Evolutionary conservation across 2,888 invertebrate species (phyloP).

Genomic region (Pachycephus smyrnensis): DNA sequence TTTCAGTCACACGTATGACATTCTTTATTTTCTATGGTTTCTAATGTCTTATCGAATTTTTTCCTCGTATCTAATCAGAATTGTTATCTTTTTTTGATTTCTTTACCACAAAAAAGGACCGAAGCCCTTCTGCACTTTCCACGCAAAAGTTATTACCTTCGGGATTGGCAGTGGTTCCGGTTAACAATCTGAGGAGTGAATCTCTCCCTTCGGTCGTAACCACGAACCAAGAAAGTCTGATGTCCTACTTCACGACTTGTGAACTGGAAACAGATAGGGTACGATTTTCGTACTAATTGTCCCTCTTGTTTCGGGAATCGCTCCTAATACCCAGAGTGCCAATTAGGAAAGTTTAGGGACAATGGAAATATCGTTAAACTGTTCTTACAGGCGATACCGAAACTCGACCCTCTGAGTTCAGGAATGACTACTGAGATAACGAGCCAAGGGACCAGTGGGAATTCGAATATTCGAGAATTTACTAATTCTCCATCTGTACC

Average conservation of each 20-base stretch:
- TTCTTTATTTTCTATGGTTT: neutral
- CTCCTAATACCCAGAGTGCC: constrained; percentile 11
- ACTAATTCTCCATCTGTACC: neutral
- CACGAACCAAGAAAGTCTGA: constrained; percentile 8
- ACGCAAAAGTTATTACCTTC: neutral
- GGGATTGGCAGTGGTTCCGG: neutral
- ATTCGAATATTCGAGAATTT: neutral
- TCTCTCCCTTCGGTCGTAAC: constrained; percentile 13
- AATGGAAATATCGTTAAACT: constrained; percentile 13
- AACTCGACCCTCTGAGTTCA: neutral
- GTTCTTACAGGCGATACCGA: neutral
- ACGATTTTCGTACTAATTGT: constrained; percentile 5
- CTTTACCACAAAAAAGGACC: neutral
- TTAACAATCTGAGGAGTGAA: constrained; percentile 6
- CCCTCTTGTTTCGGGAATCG: constrained; percentile 1
- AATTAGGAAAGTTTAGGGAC: constrained; percentile 25
- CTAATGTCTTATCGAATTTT: neutral
- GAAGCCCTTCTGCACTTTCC: neutral
- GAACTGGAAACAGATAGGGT: constrained; percentile 31
- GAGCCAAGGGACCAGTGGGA: neutral
- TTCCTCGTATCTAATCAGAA: too few species aligned
- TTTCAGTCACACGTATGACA: neutral
- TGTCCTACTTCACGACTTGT: constrained; percentile 26
- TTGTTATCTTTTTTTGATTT: neutral
- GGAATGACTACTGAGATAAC: neutral